phyloP scores from a whole-genome alignment of 2,797 vertebrate genomes.

The Pseudochirops corinnae region DNA sequence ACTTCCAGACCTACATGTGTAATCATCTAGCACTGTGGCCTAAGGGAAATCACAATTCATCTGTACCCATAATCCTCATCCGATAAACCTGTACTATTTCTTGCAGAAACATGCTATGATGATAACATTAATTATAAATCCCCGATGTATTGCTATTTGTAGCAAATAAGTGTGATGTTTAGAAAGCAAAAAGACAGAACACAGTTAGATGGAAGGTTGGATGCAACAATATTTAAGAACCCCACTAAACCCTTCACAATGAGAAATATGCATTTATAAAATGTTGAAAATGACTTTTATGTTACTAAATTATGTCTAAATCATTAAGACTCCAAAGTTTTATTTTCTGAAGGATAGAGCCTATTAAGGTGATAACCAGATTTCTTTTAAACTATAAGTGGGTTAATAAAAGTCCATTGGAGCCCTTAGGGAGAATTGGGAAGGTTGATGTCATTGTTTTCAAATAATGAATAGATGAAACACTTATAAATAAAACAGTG shows the following conservation, averaged over 20 bases:
- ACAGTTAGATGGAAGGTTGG: not conserved
- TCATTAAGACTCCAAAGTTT: not conserved
- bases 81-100: not conserved
- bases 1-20: not conserved
- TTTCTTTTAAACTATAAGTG: not conserved
- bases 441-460: not conserved
- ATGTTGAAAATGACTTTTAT: not conserved
- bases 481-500: not conserved
- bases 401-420: not conserved
- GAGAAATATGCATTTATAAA: not conserved
- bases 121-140: not conserved
- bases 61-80: not conserved
- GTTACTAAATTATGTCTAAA: not conserved
- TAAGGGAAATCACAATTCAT: not conserved
- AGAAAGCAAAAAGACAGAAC: not conserved
- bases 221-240: not conserved
- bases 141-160: not conserved
- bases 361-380: not conserved
- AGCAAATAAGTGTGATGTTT: not conserved
- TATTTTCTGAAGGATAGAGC: not conserved
- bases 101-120: not conserved
- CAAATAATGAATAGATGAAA: not conserved
- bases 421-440: not conserved
- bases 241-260: not conserved
- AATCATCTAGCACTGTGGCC: not conserved